phyloP scores from a whole-genome alignment of 2,797 vertebrate species.

The Ceryle rudis region DNA sequence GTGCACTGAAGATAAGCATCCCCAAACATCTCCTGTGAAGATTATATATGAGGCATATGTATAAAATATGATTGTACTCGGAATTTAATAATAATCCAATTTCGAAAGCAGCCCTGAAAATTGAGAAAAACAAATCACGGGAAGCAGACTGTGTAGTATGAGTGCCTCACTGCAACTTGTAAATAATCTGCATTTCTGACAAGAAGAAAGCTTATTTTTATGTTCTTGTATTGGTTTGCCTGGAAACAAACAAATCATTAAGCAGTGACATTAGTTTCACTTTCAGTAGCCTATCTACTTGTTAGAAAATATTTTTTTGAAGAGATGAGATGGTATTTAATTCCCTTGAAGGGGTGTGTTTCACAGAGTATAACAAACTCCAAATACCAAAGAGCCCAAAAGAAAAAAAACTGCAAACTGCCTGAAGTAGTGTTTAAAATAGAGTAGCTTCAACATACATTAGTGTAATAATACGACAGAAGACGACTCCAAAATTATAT shows the following conservation, averaged over 20 bases:
- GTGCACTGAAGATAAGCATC: neutral
- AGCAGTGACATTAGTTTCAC: neutral
- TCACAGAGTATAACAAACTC: neutral
- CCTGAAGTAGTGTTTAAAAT: neutral
- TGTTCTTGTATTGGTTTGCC: neutral
- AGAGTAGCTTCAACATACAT: neutral
- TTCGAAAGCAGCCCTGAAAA: neutral
- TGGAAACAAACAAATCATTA: neutral
- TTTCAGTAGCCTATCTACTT: neutral
- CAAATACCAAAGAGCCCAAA: neutral
- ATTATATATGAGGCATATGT: neutral
- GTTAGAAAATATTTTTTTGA: neutral
- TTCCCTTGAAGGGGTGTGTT: neutral
- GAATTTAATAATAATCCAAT: neutral
- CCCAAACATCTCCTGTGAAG: neutral
- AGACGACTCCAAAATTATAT: neutral
- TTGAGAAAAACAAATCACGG: neutral
- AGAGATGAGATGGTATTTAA: neutral
- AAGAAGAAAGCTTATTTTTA: neutral
- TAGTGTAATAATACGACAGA: neutral
- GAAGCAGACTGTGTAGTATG: rapidly evolving
- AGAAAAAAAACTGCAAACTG: neutral
- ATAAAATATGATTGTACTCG: neutral
- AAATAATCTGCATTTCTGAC: neutral
- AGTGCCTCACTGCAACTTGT: neutral